Conservation (phyloP, 2,113 vertebrate species). For the Strix aluco region DNA sequence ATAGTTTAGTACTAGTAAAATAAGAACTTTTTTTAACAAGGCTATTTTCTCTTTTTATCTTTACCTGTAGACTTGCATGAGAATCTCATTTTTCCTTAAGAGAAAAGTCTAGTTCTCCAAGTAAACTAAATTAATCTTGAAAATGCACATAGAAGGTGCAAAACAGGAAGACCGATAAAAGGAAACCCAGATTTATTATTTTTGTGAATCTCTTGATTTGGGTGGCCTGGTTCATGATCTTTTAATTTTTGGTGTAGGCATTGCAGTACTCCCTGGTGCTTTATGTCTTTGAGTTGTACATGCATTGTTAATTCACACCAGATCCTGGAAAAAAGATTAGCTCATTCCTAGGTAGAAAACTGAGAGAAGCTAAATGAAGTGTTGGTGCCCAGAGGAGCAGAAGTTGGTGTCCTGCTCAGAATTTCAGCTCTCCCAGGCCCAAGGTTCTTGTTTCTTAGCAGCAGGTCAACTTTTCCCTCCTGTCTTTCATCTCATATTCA, state of each 20-base stretch:
- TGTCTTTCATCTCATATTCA: background rate
- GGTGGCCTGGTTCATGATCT: background rate
- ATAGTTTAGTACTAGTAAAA: background rate
- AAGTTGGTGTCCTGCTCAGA: background rate
- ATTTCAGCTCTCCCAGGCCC: background rate
- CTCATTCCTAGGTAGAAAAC: background rate
- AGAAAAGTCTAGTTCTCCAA: background rate
- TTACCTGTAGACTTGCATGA: background rate
- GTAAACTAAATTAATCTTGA: background rate
- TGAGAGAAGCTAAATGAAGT: background rate
- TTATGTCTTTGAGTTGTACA: background rate
- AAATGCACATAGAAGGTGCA: background rate
- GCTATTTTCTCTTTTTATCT: background rate
- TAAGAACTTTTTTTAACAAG: background rate
- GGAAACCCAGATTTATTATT: background rate
- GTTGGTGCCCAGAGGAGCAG: background rate
- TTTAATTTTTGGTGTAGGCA: background rate
- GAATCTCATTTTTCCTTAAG: background rate
- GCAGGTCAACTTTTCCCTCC: background rate
- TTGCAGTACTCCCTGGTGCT: background rate
- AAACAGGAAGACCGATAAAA: background rate
- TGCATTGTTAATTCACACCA: background rate
- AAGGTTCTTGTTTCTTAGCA: background rate
- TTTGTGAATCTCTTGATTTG: background rate
- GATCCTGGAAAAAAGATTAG: background rate